Evolutionary conservation across 2,888 invertebrate genomes (phyloP), one percentile per base, ranked within the genome.

Genomic region (Polymixis flavicincta): DNA sequence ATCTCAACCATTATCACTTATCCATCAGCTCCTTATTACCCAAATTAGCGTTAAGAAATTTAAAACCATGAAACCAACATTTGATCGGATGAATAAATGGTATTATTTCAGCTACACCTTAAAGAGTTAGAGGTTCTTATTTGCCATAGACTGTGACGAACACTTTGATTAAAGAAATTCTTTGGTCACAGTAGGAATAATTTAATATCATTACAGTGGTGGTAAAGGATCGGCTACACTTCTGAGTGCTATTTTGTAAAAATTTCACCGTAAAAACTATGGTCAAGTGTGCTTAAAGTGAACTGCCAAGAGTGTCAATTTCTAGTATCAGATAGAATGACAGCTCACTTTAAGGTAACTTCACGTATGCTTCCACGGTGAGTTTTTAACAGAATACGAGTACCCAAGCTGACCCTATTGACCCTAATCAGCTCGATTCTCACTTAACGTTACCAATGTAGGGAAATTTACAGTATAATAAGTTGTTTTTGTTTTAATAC

Each of bases 131-230:
- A 71, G 37, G 57, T 76, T 69, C 37, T 81, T 84, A 74, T 69
- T 22, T 61, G 50, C 68, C 66, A 22, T 67, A 64, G 11, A 73
- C 42, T 55, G 82, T 85, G 48, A 61, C 82, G 25, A 85, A 82
- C 59, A 68, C 19, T 71, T 85, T 82, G 22, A 83, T 85, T 82
- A 73, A 57, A 65, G n/a, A 57, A 81, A 75, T 64, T 76, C 72
- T 48, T 84, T 85, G 13, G 71, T 76, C 76, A 84, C 76, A 60
- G 63, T 45, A 4, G 14, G 13, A 32, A 54, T 11, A 22, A 32
- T 63, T 76, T 25, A 71, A 79, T 71, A 60, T 42, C 1, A 59
- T 69, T 72, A 14, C 25, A 17, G 8, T 13, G 19, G 14, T 59
- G 17, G 55, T 54, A 37, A 67, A 25, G 17, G 11, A 66, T 70